phyloP scores from a whole-genome alignment of 2,113 vertebrate genomes.

The Platycercus adscitus region DNA sequence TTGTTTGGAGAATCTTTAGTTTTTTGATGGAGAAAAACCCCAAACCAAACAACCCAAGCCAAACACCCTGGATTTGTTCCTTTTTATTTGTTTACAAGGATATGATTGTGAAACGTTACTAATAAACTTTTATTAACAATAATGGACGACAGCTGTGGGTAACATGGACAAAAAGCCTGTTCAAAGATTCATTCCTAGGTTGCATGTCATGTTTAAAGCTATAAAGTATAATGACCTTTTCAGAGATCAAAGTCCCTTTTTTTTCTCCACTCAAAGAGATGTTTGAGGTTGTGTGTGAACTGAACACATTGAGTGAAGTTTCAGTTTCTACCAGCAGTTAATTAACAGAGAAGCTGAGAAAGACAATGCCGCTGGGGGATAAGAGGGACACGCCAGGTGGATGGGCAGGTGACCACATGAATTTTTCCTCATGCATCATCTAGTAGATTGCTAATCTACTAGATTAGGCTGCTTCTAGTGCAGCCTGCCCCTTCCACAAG shows the following conservation, averaged over 20 bases:
- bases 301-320: not conserved
- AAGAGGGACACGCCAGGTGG: not conserved
- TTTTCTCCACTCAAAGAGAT: not conserved
- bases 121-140: constrained; percentile 63
- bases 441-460: too few species aligned
- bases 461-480: not conserved
- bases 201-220: constrained; percentile 47
- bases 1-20: not conserved
- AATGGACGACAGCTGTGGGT: constrained; percentile 61
- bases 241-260: constrained; percentile 9
- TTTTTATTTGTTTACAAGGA: constrained; percentile 55
- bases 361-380: not conserved
- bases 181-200: constrained; percentile 40
- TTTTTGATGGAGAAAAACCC: not conserved
- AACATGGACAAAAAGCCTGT: constrained; percentile 12
- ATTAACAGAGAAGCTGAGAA: not conserved
- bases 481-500: not conserved
- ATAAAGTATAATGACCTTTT: constrained; percentile 42
- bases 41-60: not conserved
- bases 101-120: constrained; percentile 59
- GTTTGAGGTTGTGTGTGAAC: not conserved
- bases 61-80: not conserved
- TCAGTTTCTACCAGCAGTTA: not conserved
- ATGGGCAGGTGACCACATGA: not conserved
- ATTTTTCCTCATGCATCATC: not conserved